Percentiles rank a stretch among this genome's conserved stretches.
These are phyloP conservation scores for Enteromius trimaculatus DNA, from an alignment of 2,797 vertebrate genomes.

Conservation along the genomic window DNA sequence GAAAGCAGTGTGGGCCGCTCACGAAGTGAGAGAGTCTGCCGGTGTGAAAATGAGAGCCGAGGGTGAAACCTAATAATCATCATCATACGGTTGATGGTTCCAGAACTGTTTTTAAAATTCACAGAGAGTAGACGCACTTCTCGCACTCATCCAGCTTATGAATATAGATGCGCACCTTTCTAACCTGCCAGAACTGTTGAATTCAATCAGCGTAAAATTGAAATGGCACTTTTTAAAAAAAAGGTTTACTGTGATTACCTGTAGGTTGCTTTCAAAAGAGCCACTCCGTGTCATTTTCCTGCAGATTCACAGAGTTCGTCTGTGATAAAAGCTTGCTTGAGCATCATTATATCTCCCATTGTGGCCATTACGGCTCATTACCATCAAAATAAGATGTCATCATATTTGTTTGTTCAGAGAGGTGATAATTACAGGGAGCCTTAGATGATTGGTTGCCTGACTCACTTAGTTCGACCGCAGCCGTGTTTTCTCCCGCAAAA, in stretches of 20 bases:
- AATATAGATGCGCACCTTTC: constrained; percentile 51
- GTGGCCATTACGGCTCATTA: constrained; percentile 62
- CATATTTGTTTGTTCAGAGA: constrained; percentile 60
- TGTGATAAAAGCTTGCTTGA: constrained; percentile 50
- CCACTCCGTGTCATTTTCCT: constrained; percentile 28
- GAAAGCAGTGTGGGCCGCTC: constrained; percentile 52
- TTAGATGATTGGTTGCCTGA: constrained; percentile 44
- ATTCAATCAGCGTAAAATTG: constrained; percentile 46
- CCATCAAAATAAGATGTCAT: constrained; percentile 61
- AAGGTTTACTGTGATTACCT: constrained; percentile 45
- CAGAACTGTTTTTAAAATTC: constrained; percentile 50
- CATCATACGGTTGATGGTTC: constrained; percentile 56
- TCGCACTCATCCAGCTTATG: constrained; percentile 47
- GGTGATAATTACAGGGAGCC: constrained; percentile 57
- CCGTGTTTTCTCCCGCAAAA: constrained; percentile 21
- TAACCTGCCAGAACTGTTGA: constrained; percentile 40
- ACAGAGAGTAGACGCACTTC: constrained; percentile 32
- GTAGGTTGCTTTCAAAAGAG: constrained; percentile 35
- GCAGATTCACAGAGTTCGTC: constrained; percentile 37
- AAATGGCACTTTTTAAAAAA: constrained; percentile 13
- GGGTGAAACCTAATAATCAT: constrained; percentile 61
- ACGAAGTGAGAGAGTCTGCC: constrained; percentile 28
- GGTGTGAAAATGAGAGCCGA: constrained; percentile 53
- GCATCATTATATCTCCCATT: constrained; percentile 51
- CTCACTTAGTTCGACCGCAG: constrained; percentile 14